Conservation (phyloP, 2,888 invertebrate species). For the Morpho helenor region DNA sequence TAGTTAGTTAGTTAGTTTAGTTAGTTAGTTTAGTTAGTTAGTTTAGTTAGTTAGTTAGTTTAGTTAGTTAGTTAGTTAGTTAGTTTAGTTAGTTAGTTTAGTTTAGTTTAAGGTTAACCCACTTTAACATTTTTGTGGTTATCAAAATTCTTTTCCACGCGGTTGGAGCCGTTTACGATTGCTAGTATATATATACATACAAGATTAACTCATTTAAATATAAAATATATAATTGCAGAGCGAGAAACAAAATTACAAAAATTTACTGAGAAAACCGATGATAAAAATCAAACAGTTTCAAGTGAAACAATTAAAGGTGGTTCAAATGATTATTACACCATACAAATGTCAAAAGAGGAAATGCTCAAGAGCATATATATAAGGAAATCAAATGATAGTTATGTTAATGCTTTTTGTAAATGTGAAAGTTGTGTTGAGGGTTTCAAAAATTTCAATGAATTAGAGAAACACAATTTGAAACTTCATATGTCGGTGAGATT, state of each 20-base stretch:
- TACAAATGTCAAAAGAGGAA: conserved; percentile 7
- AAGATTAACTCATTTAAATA: no score
- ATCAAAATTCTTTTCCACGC: no score
- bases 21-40: no score
- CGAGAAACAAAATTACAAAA: not conserved
- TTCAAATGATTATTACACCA: conserved; percentile 1
- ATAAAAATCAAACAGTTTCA: not conserved
- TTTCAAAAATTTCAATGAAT: conserved; percentile 7
- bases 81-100: no score
- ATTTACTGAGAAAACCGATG: not conserved
- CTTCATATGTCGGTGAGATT: conserved; percentile 7
- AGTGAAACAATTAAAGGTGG: not conserved
- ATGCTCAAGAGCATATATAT: conserved; percentile 2
- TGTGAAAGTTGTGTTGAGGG: conserved; percentile 12
- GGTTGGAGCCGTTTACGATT: no score
- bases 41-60: no score
- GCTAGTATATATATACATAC: no score
- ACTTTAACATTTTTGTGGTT: no score
- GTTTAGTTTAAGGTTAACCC: no score
- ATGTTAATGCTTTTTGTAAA: conserved; percentile 1
- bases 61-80: no score
- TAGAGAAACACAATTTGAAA: conserved; percentile 14
- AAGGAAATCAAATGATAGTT: not conserved
- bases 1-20: no score
- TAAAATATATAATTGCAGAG: no score